phyloP scores from a whole-genome alignment of 2,888 invertebrate genomes.

The Neuroscelio doddi region DNA sequence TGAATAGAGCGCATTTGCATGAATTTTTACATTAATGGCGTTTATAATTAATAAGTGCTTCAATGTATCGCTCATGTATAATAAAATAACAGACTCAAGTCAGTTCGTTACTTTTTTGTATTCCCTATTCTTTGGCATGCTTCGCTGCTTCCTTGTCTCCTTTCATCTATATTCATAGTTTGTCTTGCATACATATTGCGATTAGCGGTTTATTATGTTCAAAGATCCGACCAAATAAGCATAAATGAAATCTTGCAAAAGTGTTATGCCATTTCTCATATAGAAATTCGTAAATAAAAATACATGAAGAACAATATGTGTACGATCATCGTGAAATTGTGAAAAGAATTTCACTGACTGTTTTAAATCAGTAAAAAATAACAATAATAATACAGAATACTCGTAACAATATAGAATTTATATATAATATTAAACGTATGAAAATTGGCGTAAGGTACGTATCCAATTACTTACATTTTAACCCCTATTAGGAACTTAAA shows the following conservation, averaged over 20 bases:
- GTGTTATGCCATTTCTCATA: not conserved
- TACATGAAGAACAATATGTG: not conserved
- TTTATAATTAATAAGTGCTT: too few species aligned
- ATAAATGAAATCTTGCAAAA: slow-evolving; percentile 16
- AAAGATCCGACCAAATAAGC: slow-evolving; percentile 54
- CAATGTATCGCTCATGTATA: too few species aligned
- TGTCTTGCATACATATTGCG: slow-evolving; percentile 50
- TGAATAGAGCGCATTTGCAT: not conserved
- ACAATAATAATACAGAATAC: too few species aligned
- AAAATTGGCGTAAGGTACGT: too few species aligned
- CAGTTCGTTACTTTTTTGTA: not conserved
- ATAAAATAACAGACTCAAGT: not conserved
- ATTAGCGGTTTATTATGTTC: slow-evolving; percentile 60
- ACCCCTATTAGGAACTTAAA: too few species aligned
- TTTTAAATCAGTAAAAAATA: too few species aligned
- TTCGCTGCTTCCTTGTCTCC: slow-evolving; percentile 9
- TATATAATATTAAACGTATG: too few species aligned
- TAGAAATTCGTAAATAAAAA: slow-evolving; percentile 4
- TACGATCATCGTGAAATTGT: not conserved
- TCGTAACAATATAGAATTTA: too few species aligned
- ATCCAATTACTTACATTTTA: too few species aligned
- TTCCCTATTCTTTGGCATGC: not conserved
- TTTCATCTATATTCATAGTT: slow-evolving; percentile 23
- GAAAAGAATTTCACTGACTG: too few species aligned
- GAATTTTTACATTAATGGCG: too few species aligned